A percentile compares a stretch with the other conserved stretches of the same genome.
Conservation (phyloP, 2,113 vertebrate genomes). For the Hymenochirus boettgeri region DNA sequence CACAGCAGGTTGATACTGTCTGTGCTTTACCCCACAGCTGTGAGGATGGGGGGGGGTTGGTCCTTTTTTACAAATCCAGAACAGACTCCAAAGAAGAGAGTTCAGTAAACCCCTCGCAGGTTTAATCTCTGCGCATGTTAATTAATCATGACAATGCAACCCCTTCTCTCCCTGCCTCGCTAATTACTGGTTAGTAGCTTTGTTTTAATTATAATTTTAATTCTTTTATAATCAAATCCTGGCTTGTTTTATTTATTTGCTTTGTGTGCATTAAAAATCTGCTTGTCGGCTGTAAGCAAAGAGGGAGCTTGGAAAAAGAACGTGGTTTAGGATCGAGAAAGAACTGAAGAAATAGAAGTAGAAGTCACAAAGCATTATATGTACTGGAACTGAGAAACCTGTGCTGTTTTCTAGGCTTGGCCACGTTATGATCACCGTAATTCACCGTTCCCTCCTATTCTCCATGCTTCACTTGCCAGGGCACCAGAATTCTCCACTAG, state of each 20-base stretch:
- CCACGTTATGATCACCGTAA: too few species aligned
- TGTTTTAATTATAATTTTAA: conserved; percentile 59
- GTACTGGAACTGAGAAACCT: too few species aligned
- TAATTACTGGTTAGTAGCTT: conserved; percentile 52
- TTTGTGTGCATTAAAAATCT: conserved; percentile 40
- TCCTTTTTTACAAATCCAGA: conserved; percentile 12
- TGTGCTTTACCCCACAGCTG: not conserved
- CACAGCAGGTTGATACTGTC: not conserved
- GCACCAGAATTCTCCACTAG: too few species aligned
- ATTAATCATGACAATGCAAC: conserved; percentile 48
- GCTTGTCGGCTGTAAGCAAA: conserved; percentile 10
- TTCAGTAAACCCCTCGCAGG: conserved; percentile 39
- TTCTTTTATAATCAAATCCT: conserved; percentile 52
- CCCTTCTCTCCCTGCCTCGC: conserved; percentile 32
- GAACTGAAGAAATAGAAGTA: not conserved
- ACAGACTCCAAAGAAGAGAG: conserved; percentile 21
- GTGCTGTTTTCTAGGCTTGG: too few species aligned
- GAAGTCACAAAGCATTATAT: too few species aligned
- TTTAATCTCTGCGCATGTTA: conserved; percentile 39
- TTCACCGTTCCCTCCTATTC: too few species aligned
- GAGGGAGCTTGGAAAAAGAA: conserved; percentile 1
- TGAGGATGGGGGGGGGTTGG: not conserved
- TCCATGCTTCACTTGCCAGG: too few species aligned
- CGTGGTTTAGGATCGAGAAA: not conserved
- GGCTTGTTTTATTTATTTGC: conserved; percentile 42